These are phyloP conservation scores for Hypercompe scribonia DNA, from an alignment of 2,888 invertebrate genomes.

Conservation along the genomic window DNA sequence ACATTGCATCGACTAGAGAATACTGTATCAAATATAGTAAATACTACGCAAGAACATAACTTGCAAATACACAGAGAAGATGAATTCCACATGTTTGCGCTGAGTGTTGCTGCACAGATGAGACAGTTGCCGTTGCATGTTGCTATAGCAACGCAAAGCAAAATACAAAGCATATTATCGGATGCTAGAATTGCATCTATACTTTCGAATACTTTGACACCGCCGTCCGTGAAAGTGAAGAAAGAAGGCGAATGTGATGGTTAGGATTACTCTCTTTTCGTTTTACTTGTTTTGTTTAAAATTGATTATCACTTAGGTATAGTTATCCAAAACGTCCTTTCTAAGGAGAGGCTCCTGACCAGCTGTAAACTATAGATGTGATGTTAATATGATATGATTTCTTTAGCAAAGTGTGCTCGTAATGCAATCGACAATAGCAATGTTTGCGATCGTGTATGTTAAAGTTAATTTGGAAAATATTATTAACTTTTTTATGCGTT, in stretches of 20 bases:
- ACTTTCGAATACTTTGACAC: neutral
- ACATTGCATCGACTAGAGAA: conserved; percentile 14
- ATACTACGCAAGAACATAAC: neutral
- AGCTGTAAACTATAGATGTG: no score
- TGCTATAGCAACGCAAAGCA: conserved; percentile 21
- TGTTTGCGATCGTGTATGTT: no score
- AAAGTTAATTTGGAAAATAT: neutral
- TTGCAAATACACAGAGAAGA: neutral
- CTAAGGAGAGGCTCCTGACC: no score
- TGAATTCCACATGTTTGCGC: conserved; percentile 18
- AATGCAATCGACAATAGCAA: no score
- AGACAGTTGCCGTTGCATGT: conserved; percentile 18
- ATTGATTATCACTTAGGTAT: neutral
- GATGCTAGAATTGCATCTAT: conserved; percentile 11
- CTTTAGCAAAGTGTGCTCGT: neutral
- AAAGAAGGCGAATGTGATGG: conserved; percentile 7
- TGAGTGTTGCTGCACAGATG: conserved; percentile 17
- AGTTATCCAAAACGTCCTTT: no score
- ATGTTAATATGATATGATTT: no score
- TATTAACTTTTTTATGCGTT: neutral
- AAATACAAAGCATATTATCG: conserved; percentile 14
- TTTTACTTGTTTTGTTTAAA: neutral
- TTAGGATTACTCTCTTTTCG: neutral
- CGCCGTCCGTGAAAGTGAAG: neutral
- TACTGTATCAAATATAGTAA: neutral